Base-by-base conservation (phyloP, 2,797 vertebrate genomes). In the Ctenosaura bakeri region DNA sequence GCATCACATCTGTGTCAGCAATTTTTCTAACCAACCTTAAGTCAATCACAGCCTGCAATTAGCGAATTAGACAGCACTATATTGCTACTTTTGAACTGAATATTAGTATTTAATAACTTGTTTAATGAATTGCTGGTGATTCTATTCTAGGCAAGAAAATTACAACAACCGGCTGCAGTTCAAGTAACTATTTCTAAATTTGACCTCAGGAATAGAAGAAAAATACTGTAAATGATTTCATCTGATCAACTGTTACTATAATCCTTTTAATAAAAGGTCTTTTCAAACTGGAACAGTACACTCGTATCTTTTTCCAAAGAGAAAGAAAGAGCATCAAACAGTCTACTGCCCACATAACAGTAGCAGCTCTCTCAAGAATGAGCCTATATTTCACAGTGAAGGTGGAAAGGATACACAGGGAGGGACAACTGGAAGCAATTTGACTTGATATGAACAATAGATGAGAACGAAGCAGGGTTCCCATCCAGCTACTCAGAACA, bases 101-200 rank as follows among this genome's bases (percentile, higher is more conserved):
- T n/a, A 52, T 32, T 50, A 52, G 66, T 20, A 69, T 38, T 50
- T 38, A 66, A 42, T 59, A 0, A 8, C 42, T 92, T 83, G 74
- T 85, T 46, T 73, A 42, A 54, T 2, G 38, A 69, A 22, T 16
- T 74, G 10, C 59, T 32, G 24, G 89, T 87, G 7, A 38, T 81
- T 79, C 85, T 8, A 76, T 62, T 88, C 0, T 0, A 90, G 77
- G 83, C n/a, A 89, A 64, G 52, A 38, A 66, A 52, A 93, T 90
- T 91, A 92, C 78, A 52, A 86, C 2, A 89, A 93, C 84, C 32
- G 88, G 10, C 0, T 13, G 54, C 50, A 6, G 0, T 87, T 78
- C 86, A 10, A 59, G 22, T 66, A 86, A 86, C 89, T 90, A 94
- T 90, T 92, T 88, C 42, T 82, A 38, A 87, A 85, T 38, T 54